Evolutionary conservation across 92 coral and sea anemone species (phyloP), one percentile per base, ranked within the genome.

Genomic region (Anthopleura xanthogrammica): DNA sequence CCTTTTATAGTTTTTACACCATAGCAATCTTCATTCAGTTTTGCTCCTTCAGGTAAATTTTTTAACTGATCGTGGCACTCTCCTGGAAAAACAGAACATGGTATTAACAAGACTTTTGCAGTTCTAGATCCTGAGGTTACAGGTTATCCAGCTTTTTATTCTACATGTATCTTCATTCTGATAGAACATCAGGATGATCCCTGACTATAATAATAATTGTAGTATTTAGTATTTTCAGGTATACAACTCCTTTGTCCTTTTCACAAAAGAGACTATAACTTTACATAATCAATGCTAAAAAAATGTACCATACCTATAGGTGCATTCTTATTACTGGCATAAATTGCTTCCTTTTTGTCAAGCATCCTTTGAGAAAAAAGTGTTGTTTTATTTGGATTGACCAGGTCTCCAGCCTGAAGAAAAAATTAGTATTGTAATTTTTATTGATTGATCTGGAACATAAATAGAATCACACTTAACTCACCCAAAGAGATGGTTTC

Each of bases 1-100:
- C 98, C 98, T 92, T 91, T 94, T 65, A 97, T 90, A 12, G 99
- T 94, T 76, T 91, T 85, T 12, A 97, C 94, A 52, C 99, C 99
- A 89, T 96, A 97, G 46, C 85, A 82, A 16, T 89, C 98, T 74
- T 97, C 94, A 52, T 95, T 90, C 2, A 92, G 91, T 52, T 95
- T 94, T 24, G 95, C 90, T 22, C 98, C 97, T 29, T 86, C 85
- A 29, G 99, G 99, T 60, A 97, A 77, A 6, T 95, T 93, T 41
- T 93, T 92, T 10, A 80, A 85, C 78, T 97, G 98, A 78, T 97
- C 95, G 83, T 94, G 97, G 46, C 92, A 94, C 75, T 83, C 54
- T 16, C 95, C 98, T 93, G 52, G 29, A 81, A 77, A 82, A 64
- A 14, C 7, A 4, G 50, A 9, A 46, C 9, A 3, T 0, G 5